Evolutionary conservation across 1,140 invertebrate genomes (phyloP).

Genomic region (Drosophila yakuba): DNA sequence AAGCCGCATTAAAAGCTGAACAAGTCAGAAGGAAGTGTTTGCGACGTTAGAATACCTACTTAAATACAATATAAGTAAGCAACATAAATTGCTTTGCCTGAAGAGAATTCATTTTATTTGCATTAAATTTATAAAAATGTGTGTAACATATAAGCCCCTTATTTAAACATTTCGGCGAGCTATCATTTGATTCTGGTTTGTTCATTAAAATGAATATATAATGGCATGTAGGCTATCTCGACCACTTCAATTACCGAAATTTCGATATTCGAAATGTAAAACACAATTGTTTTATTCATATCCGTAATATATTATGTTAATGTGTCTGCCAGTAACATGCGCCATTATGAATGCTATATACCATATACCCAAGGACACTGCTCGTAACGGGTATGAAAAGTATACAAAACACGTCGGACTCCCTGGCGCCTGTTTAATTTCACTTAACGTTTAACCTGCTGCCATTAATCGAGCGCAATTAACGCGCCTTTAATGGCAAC

Average conservation of each 20-base stretch:
- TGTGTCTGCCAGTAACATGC: conserved; percentile 26
- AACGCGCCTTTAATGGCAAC: conserved; percentile 77
- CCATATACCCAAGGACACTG: conserved; percentile 7
- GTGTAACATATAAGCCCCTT: too few relatives aligned
- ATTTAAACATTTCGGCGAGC: too few relatives aligned
- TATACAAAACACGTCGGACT: conserved; percentile 45
- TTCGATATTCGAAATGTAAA: conserved; percentile 9
- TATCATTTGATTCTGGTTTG: too few relatives aligned
- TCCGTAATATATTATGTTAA: conserved; percentile 26
- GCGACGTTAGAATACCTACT: background rate
- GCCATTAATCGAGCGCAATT: conserved; percentile 81
- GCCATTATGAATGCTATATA: background rate
- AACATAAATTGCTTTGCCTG: too few relatives aligned
- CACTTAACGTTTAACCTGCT: conserved; percentile 82
- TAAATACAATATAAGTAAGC: background rate
- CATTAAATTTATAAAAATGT: too few relatives aligned
- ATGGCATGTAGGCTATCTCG: background rate
- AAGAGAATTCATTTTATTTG: too few relatives aligned
- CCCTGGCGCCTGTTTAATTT: conserved; percentile 79
- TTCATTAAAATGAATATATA: background rate
- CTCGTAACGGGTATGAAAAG: conserved; percentile 23
- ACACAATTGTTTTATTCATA: conserved; percentile 13
- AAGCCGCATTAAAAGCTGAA: conserved; percentile 30
- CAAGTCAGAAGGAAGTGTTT: background rate
- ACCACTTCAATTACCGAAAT: conserved; percentile 15